phyloP scores from a whole-genome alignment of 2,888 invertebrate genomes.

The Bruchidius siliquastri region DNA sequence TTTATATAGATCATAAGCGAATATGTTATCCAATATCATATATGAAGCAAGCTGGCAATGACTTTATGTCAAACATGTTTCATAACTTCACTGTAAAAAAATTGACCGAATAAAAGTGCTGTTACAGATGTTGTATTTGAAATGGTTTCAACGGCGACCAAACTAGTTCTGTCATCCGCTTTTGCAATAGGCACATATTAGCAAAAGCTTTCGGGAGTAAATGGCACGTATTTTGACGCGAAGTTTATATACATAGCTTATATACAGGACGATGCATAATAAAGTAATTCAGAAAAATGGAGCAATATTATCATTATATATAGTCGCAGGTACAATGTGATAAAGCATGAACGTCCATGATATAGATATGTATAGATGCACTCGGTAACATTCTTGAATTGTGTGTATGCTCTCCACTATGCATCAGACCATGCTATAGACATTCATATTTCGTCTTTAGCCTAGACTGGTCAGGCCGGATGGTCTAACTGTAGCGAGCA shows the following conservation, averaged over 20 bases:
- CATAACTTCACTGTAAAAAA: not conserved
- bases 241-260: not conserved
- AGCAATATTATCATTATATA: too few relatives aligned
- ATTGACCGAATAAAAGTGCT: not conserved
- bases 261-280: not conserved
- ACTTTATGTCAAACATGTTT: not conserved
- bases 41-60: not conserved
- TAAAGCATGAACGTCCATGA: too few relatives aligned
- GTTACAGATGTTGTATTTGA: not conserved
- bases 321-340: too few relatives aligned
- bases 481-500: too few relatives aligned
- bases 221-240: not conserved
- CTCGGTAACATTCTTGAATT: too few relatives aligned
- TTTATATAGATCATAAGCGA: not conserved
- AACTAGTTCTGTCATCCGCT: not conserved
- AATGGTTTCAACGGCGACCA: not conserved
- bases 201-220: not conserved
- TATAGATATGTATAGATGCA: too few relatives aligned
- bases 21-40: not conserved
- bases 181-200: not conserved
- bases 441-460: too few relatives aligned
- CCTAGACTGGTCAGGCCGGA: too few relatives aligned
- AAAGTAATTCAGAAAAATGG: not conserved
- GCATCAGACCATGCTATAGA: too few relatives aligned
- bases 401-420: too few relatives aligned